Percentiles rank a stretch among this genome's conserved stretches.
Evolutionary conservation across 1,140 invertebrate species (phyloP).

Genomic region (Campoletis sonorensis): DNA sequence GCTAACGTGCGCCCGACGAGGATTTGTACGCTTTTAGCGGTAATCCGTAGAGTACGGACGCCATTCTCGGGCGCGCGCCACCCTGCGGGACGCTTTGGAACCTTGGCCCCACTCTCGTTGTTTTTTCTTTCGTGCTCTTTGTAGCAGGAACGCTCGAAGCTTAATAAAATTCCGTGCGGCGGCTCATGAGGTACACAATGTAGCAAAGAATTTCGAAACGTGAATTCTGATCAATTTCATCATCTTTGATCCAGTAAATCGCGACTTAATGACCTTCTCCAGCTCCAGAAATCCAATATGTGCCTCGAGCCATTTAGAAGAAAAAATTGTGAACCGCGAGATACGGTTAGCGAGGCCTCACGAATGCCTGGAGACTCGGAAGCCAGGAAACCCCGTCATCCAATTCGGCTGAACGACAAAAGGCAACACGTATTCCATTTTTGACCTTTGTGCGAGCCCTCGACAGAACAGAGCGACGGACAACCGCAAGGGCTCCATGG

Average conservation of each 20-base stretch:
- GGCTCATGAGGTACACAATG: no score
- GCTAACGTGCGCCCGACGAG: conserved; percentile 54
- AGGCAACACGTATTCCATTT: background rate
- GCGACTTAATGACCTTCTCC: no score
- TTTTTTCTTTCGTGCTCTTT: conserved; percentile 19
- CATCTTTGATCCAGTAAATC: no score
- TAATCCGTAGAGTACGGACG: conserved; percentile 60
- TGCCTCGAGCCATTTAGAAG: no score
- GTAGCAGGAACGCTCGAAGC: background rate
- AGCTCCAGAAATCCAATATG: no score
- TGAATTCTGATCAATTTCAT: no score
- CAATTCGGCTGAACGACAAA: background rate
- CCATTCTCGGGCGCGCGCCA: conserved; percentile 25
- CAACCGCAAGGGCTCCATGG: background rate
- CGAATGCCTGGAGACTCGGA: background rate
- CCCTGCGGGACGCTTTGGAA: background rate
- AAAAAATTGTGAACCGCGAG: no score
- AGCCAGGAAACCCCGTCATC: background rate
- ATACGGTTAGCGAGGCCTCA: background rate
- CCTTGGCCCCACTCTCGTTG: conserved; percentile 24
- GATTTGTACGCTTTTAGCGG: conserved; percentile 72
- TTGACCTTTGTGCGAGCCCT: background rate
- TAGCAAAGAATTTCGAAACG: no score
- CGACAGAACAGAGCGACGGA: background rate
- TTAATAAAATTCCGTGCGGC: no score